Evolutionary conservation across 2,113 vertebrate genomes (phyloP).

Genomic region (Edolisoma coerulescens): DNA sequence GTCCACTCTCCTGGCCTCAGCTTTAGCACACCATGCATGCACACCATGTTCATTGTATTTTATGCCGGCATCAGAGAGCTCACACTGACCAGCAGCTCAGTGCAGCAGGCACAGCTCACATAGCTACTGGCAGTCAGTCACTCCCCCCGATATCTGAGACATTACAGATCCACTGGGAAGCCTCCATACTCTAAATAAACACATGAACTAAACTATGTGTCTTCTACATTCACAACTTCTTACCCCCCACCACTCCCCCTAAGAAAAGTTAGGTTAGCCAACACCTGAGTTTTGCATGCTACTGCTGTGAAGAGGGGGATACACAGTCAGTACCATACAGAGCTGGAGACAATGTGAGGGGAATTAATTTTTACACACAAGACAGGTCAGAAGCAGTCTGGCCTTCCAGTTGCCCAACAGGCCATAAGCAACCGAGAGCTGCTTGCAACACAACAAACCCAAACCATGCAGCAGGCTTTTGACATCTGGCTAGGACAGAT

Average conservation of each 20-base stretch:
- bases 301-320: not conserved
- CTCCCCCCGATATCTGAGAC: not conserved
- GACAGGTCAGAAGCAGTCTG: not conserved
- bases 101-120: not conserved
- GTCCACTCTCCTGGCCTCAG: not conserved
- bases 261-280: not conserved
- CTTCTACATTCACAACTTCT: not conserved
- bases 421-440: not conserved
- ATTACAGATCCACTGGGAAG: not conserved
- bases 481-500: not conserved
- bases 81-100: not conserved
- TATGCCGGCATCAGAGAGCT: not conserved
- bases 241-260: not conserved
- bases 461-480: not conserved
- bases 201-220: not conserved
- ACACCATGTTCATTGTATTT: not conserved
- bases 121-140: too few species aligned
- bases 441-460: not conserved
- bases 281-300: not conserved
- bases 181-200: not conserved
- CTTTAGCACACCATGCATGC: not conserved
- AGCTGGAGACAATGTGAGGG: not conserved
- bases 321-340: not conserved
- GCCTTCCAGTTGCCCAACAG: not conserved
- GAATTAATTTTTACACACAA: not conserved